Evolutionary conservation across 2,113 vertebrate species (phyloP), one percentile per base, ranked within the genome.

Genomic region (Leptobrachium ailaonicum): DNA sequence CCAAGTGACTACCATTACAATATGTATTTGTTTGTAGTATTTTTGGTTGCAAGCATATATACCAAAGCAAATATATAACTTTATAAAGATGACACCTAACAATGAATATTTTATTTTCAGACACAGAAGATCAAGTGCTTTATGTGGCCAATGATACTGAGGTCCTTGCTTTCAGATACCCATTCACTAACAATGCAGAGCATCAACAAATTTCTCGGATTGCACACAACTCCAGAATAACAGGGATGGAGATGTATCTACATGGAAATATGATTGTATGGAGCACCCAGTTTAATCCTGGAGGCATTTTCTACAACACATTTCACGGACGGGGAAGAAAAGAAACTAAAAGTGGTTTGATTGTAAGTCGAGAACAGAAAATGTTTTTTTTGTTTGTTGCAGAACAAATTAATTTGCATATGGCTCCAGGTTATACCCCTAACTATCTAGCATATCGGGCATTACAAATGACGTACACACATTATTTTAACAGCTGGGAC

Each of bases 111-210:
- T 11, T 69, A 81, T 81, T 88, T 88, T 87, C 95, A 99, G 98
- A 97, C 92, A 95, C 96, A 91, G 96, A 99, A 91, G 97, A 99
- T 90, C 95, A 97, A 93, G 95, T 98, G 91, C 95, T 99, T 94
- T 98, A 98, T 95, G 95, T 99, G 87, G 95, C 98, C 89, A 99
- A 98, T 93, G 97, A 98, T 88, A 99, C 97, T 93, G 97, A 99
- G 92, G 98, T 99, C 94, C 93, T 95, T 92, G 96, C 96, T 95
- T 98, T 98, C 95, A 93, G 96, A 93, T 96, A 97, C 94, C 98
- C 98, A 82, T 99, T 98, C 93, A 98, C 98, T 95, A 95, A 97
- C 92, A 98, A 95, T 93, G 93, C 91, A 41, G 94, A 92, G 89
- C 94, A 94, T 91, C 97, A 95, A 92, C 92, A 98, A 85, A 96